Evolutionary conservation across 2,797 vertebrate genomes (phyloP), one percentile per base, ranked within the genome.

Genomic region (Labeo calbasu): DNA sequence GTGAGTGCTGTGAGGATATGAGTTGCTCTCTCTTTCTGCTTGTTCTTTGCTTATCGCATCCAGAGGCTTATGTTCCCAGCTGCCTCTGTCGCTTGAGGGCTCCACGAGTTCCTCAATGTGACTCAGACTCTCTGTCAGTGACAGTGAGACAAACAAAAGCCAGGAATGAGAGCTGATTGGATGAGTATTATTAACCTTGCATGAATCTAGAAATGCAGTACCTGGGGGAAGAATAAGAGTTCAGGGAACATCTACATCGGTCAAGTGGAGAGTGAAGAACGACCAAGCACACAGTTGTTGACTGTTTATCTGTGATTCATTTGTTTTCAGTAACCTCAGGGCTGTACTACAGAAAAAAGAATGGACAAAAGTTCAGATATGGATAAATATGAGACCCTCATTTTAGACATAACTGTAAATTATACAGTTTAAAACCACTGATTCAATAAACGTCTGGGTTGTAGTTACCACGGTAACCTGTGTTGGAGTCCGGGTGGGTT

Each of bases 81-180:
- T 82, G 82, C 72, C 43, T 55, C 36, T 79, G 28, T 73, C 77
- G 19, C 68, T 79, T 51, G 21, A 3, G 23, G 77, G n/a, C 14
- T 84, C 43, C 21, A 72, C 23, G 17, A 19, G 68, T 63, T 61
- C 28, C 82, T 61, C 14, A 71, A 50, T 50, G 68, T 84, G 83
- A 72, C 43, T 70, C 65, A 59, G 23, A 46, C 65, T 77, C 46
- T n/a, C 65, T 59, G 63, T 32, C 66, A 69, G 65, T 28, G 40
- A 59, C 63, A 77, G 76, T 69, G 4, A 59, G 19, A 46, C 21
- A 69, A 57, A 50, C 65, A 48, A 51, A 70, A 78, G 28, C 72
- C 59, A 76, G 48, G 15, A 50, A n/a, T 51, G 48, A 55, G n/a
- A 53, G 59, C 28, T 65, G 32, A 57, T 70, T 82, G 43, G 71